Percentiles rank a stretch among this genome's conserved stretches.
These are phyloP conservation scores for Epiblema foenella DNA, from an alignment of 2,888 invertebrate species.

Conservation along the genomic window DNA sequence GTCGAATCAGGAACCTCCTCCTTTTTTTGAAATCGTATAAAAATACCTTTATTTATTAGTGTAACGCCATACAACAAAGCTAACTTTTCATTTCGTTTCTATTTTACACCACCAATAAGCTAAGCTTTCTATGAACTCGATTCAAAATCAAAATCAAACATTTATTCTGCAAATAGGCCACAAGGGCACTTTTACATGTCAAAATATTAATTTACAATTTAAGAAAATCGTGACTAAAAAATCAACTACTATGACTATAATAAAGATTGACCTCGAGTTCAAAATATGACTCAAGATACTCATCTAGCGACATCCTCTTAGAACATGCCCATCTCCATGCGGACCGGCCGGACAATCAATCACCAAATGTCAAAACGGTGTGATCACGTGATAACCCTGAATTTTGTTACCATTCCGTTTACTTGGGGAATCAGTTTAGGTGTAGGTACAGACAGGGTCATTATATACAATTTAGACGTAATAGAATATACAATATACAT, in stretches of 20 bases:
- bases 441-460: too few species aligned
- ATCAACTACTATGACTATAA: too few species aligned
- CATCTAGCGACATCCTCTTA: neutral
- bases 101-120: neutral
- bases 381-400: conserved; percentile 18
- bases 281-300: neutral
- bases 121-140: neutral
- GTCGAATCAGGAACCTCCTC: too few species aligned
- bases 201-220: too few species aligned
- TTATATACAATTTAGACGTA: too few species aligned
- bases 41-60: too few species aligned
- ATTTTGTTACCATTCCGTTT: conserved; percentile 28
- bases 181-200: too few species aligned
- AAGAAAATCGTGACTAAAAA: too few species aligned
- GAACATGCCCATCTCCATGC: neutral
- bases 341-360: conserved; percentile 26
- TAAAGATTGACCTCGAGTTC: conserved; percentile 14
- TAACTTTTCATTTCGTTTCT: neutral
- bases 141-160: too few species aligned
- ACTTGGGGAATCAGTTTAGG: conserved; percentile 14
- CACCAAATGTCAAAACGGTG: conserved; percentile 19
- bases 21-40: too few species aligned
- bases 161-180: too few species aligned
- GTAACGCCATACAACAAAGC: neutral
- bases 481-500: too few species aligned